Conservation (phyloP, 2,797 vertebrate species). For the Heterohyrax brucei region DNA sequence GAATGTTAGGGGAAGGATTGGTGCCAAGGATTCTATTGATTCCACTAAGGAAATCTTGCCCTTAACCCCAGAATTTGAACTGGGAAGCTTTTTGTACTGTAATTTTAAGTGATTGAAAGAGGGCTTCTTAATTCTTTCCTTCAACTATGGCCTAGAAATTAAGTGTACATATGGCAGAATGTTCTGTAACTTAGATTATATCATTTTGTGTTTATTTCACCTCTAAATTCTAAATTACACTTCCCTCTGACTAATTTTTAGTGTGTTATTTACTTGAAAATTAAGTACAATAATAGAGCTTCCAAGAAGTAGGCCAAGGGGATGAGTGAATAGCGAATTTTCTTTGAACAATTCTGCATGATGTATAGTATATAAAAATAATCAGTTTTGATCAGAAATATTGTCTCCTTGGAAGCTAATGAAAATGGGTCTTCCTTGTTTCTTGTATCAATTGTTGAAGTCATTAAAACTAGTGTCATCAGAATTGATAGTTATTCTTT, state of each 20-base stretch:
- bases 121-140: not conserved
- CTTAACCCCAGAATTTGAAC: not conserved
- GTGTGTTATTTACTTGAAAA: constrained; percentile 84
- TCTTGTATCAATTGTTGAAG: constrained; percentile 66
- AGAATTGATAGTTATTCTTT: constrained; percentile 66
- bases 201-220: constrained; percentile 62
- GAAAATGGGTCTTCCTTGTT: constrained; percentile 79
- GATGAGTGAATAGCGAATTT: constrained; percentile 70
- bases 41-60: not conserved
- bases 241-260: constrained; percentile 81
- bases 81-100: not conserved
- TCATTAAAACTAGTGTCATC: constrained; percentile 69
- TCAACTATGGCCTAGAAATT: not conserved
- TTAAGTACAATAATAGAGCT: constrained; percentile 75
- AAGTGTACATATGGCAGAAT: not conserved
- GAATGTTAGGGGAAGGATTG: not conserved
- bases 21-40: not conserved
- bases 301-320: constrained; percentile 67
- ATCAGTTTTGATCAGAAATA: constrained; percentile 81
- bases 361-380: constrained; percentile 68
- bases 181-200: not conserved
- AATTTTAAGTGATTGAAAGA: not conserved
- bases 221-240: constrained; percentile 72
- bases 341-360: constrained; percentile 70
- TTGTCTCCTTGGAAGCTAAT: constrained; percentile 68